Evolutionary conservation across 2,888 invertebrate genomes (phyloP).

Genomic region (Trissoscelio sp.): DNA sequence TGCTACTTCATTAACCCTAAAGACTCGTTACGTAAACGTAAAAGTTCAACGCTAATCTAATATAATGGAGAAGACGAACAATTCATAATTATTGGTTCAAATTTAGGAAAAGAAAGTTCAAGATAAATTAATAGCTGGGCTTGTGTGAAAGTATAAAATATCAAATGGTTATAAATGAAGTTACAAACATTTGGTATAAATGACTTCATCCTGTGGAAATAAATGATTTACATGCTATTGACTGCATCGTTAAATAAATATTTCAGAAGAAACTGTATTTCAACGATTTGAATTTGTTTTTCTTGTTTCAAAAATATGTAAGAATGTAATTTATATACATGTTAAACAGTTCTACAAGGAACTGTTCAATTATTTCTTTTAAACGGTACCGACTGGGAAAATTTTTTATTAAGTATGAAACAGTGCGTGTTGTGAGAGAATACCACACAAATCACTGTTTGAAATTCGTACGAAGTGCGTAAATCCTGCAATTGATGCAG

Average conservation of each 20-base stretch:
- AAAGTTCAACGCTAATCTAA: too few relatives aligned
- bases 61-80: too few relatives aligned
- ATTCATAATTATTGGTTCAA: too few relatives aligned
- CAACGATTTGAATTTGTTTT: background rate
- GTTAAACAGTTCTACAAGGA: constrained; percentile 10
- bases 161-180: too few relatives aligned
- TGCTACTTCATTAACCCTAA: too few relatives aligned
- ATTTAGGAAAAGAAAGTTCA: too few relatives aligned
- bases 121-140: too few relatives aligned
- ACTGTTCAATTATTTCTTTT: constrained; percentile 41
- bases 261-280: background rate
- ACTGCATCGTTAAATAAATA: background rate
- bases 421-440: constrained; percentile 41
- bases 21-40: too few relatives aligned
- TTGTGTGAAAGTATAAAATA: too few relatives aligned
- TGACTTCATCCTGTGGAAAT: background rate
- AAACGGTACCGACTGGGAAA: constrained; percentile 37
- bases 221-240: background rate
- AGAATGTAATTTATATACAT: background rate
- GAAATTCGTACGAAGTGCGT: constrained; percentile 41
- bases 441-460: constrained; percentile 36
- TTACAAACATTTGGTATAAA: too few relatives aligned
- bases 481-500: constrained; percentile 49
- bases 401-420: constrained; percentile 23
- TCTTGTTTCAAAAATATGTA: background rate